Evolutionary conservation across 2,113 vertebrate species (phyloP).

Genomic region (Buteo buteo): DNA sequence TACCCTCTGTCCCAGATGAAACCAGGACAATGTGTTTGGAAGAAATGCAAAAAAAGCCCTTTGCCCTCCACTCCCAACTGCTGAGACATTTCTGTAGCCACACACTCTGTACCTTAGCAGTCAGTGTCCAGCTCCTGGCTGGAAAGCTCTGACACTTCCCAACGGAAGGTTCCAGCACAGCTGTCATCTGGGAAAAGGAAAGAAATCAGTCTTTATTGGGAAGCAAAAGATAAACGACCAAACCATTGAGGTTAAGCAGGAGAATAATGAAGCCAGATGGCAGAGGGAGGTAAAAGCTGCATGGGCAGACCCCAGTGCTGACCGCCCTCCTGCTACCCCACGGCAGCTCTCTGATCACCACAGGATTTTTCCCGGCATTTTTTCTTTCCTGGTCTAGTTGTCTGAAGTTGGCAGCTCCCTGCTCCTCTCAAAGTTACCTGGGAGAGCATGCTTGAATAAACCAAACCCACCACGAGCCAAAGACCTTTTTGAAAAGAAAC

Average conservation of each 20-base stretch:
- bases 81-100: not conserved
- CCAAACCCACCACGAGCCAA: not conserved
- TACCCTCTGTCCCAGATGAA: too few species aligned
- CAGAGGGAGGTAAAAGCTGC: not conserved
- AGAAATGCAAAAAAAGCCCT: not conserved
- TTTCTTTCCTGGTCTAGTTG: not conserved
- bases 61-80: not conserved
- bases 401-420: not conserved
- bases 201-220: not conserved
- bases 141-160: not conserved
- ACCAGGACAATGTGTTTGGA: not conserved
- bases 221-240: not conserved
- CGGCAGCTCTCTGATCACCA: rapidly evolving
- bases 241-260: not conserved
- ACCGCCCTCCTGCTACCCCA: not conserved
- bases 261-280: not conserved
- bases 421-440: not conserved
- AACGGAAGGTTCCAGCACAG: not conserved
- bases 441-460: not conserved
- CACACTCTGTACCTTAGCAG: not conserved
- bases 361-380: not conserved
- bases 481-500: not conserved
- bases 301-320: not conserved
- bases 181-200: not conserved
- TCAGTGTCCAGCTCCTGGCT: not conserved